Evolutionary conservation across 2,113 vertebrate genomes (phyloP).

Genomic region (Boleophthalmus pectinirostris): DNA sequence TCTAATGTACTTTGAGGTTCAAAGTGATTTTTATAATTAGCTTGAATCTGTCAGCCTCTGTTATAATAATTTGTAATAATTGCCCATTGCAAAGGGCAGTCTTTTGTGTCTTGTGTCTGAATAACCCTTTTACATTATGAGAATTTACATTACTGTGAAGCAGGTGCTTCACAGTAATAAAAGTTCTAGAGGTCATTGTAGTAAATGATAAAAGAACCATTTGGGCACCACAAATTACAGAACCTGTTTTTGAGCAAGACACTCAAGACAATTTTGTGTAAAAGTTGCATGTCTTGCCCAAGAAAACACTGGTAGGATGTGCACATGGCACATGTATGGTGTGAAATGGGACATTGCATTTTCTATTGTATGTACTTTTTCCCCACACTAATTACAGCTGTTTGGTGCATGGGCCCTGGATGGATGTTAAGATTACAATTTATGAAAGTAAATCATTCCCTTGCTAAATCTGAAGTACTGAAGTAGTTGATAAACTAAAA

Average conservation of each 20-base stretch:
- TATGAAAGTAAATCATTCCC: background rate
- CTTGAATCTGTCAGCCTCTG: background rate
- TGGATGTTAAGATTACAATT: background rate
- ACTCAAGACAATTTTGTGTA: no score
- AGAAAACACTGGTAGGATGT: no score
- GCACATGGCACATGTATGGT: no score
- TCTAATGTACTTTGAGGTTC: background rate
- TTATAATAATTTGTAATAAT: background rate
- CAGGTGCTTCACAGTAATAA: background rate
- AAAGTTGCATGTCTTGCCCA: no score
- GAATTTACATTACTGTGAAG: background rate
- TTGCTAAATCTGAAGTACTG: background rate
- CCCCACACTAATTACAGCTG: background rate
- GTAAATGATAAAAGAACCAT: background rate
- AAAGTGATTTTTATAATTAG: conserved; percentile 4
- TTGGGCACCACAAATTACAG: no score
- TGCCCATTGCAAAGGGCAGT: background rate
- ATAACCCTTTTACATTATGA: background rate
- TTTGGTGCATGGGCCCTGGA: background rate
- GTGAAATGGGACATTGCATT: no score
- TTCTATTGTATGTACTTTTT: background rate
- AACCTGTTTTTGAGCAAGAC: no score
- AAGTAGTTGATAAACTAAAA: background rate
- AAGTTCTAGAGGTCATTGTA: background rate
- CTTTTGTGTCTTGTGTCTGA: background rate